phyloP scores from a whole-genome alignment of 1,140 invertebrate genomes.

The Himalopsyche phryganea region DNA sequence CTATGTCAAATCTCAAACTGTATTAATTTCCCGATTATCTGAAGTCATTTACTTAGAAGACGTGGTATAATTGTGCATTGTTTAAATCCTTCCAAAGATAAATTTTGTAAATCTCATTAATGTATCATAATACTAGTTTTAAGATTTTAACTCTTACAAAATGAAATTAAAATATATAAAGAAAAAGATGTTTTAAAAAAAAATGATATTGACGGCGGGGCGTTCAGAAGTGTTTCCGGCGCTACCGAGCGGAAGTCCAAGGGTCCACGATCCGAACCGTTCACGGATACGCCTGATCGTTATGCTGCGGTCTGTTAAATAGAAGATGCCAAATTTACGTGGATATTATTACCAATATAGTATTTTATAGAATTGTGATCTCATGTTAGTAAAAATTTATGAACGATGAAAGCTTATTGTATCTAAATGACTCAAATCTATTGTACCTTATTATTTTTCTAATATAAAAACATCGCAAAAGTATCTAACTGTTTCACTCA shows the following conservation, averaged over 20 bases:
- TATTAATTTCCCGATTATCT: no score
- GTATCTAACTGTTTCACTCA: not conserved
- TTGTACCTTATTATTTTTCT: conserved; percentile 37
- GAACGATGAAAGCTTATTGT: conserved; percentile 30
- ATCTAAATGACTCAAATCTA: conserved; percentile 35
- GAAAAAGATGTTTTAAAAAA: no score
- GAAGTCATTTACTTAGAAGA: not conserved
- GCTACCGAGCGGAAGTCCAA: no score
- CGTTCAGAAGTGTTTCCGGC: no score
- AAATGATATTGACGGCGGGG: no score
- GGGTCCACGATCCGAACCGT: no score
- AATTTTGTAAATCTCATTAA: not conserved
- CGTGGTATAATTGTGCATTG: not conserved
- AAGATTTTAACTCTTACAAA: conserved; percentile 3
- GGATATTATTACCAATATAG: conserved; percentile 34
- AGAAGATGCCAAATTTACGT: conserved; percentile 34
- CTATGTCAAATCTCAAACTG: no score
- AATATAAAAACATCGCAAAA: conserved; percentile 27
- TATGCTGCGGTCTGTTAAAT: conserved; percentile 1
- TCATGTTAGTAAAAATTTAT: conserved; percentile 31
- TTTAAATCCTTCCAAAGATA: conserved; percentile 14
- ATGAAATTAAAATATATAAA: conserved; percentile 1
- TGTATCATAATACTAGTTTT: not conserved
- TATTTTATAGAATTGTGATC: conserved; percentile 35
- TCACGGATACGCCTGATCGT: no score